A percentile compares a stretch with the other conserved stretches of the same genome.
phyloP scores from a whole-genome alignment of 37 sponge, comb jelly and placozoan species.

The Aphrocallistes beatrix region DNA sequence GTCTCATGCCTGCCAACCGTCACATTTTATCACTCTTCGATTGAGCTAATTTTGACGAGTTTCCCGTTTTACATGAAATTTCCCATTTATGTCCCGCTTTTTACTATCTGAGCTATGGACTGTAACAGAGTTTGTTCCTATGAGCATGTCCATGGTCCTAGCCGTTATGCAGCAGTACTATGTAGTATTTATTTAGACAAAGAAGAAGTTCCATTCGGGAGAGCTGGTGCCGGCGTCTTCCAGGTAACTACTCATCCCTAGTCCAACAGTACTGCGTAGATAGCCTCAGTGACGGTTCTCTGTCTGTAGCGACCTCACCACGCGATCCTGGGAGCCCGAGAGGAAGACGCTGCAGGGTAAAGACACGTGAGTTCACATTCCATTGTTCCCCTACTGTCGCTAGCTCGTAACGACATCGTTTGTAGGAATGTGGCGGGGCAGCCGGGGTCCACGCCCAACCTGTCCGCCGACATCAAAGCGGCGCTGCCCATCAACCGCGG shows the following conservation, averaged over 20 bases:
- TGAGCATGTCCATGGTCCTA: background rate
- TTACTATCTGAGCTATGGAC: too few relatives aligned
- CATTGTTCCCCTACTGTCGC: background rate
- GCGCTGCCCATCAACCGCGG: slow-evolving; percentile 48
- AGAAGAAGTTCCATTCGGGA: slow-evolving; percentile 17
- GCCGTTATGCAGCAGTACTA: background rate
- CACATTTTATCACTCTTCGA: background rate
- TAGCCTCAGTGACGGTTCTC: too few relatives aligned
- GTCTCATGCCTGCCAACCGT: background rate
- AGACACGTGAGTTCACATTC: background rate
- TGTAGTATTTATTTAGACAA: background rate
- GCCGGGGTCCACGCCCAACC: background rate
- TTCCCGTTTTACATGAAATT: too few relatives aligned
- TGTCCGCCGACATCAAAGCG: background rate
- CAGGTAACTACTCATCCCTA: background rate
- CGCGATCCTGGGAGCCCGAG: slow-evolving; percentile 5
- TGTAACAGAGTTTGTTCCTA: too few relatives aligned
- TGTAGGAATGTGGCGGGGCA: too few relatives aligned
- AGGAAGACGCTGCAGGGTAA: background rate
- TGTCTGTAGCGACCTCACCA: background rate
- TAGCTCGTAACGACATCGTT: too few relatives aligned
- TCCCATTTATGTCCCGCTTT: background rate
- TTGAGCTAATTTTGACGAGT: too few relatives aligned
- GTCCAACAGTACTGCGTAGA: too few relatives aligned
- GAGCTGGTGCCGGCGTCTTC: background rate